phyloP scores from a whole-genome alignment of 2,888 invertebrate genomes.

The Brenthis daphne region DNA sequence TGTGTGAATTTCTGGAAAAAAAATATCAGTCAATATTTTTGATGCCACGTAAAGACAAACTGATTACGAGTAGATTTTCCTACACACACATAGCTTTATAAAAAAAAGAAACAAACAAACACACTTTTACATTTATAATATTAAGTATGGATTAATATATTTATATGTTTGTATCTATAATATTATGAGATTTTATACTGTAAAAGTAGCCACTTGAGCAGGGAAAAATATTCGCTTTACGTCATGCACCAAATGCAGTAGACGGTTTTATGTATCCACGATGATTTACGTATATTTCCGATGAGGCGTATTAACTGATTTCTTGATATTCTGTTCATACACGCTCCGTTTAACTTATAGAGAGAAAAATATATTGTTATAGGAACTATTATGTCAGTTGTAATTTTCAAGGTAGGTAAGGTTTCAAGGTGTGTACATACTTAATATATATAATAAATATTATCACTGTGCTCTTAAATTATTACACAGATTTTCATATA shows the following conservation, averaged over 20 bases:
- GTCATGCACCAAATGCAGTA: conserved; percentile 13
- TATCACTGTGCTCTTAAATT: too few relatives aligned
- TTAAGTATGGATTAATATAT: too few relatives aligned
- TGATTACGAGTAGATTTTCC: too few relatives aligned
- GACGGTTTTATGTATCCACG: conserved; percentile 12
- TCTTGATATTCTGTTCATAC: not conserved
- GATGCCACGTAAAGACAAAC: too few relatives aligned
- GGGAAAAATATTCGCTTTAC: conserved; percentile 11
- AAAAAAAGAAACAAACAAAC: too few relatives aligned
- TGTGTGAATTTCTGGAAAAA: too few relatives aligned
- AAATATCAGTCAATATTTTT: too few relatives aligned
- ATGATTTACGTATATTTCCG: conserved; percentile 11
- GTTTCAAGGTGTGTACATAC: too few relatives aligned
- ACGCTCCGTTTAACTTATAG: not conserved
- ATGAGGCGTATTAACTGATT: conserved; percentile 7
- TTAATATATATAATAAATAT: too few relatives aligned
- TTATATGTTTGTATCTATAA: not conserved
- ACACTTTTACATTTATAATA: too few relatives aligned
- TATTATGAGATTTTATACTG: not conserved
- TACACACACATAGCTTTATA: too few relatives aligned
- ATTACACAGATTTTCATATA: too few relatives aligned
- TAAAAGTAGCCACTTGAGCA: not conserved
- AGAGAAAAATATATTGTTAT: not conserved
- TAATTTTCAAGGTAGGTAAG: not conserved
- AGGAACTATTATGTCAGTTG: not conserved